Evolutionary conservation across 2,113 vertebrate genomes (phyloP).

Genomic region (Oryzias javanicus): DNA sequence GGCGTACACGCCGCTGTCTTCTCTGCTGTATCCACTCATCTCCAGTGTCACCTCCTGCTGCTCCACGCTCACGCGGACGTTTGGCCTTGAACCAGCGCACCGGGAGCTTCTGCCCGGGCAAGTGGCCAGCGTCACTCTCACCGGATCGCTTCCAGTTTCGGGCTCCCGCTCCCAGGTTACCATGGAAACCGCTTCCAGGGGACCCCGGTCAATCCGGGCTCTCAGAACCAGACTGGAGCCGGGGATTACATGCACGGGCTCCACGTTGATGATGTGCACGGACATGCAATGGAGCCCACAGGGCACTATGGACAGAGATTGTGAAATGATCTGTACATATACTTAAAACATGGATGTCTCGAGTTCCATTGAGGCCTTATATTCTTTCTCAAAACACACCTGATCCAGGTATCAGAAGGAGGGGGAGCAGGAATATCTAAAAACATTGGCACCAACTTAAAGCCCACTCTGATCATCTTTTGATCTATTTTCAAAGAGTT

Average conservation of each 20-base stretch:
- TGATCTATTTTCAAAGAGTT: too few species aligned
- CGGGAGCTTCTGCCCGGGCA: conserved; percentile 38
- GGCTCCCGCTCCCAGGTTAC: conserved; percentile 67
- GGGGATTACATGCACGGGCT: conserved; percentile 54
- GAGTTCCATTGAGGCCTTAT: too few species aligned
- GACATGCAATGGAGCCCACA: conserved; percentile 44
- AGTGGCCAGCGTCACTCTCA: conserved; percentile 50
- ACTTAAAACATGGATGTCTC: background rate
- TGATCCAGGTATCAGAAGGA: too few species aligned
- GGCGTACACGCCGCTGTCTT: conserved; percentile 66
- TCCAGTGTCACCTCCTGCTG: conserved; percentile 50
- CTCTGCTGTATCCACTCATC: conserved; percentile 44
- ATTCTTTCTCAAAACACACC: too few species aligned
- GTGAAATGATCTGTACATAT: conserved; percentile 1
- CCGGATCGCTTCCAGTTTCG: conserved; percentile 17
- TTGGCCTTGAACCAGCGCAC: conserved; percentile 33
- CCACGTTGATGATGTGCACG: conserved; percentile 55
- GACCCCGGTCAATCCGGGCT: conserved; percentile 43
- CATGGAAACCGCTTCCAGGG: conserved; percentile 34
- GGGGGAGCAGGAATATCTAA: too few species aligned
- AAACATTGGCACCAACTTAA: too few species aligned
- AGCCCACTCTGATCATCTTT: too few species aligned
- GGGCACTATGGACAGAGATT: conserved; percentile 51
- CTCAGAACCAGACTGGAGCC: conserved; percentile 56
- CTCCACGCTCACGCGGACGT: conserved; percentile 16